Base-by-base conservation (phyloP, 2,797 vertebrate species). In the Neoniphon sammara region DNA sequence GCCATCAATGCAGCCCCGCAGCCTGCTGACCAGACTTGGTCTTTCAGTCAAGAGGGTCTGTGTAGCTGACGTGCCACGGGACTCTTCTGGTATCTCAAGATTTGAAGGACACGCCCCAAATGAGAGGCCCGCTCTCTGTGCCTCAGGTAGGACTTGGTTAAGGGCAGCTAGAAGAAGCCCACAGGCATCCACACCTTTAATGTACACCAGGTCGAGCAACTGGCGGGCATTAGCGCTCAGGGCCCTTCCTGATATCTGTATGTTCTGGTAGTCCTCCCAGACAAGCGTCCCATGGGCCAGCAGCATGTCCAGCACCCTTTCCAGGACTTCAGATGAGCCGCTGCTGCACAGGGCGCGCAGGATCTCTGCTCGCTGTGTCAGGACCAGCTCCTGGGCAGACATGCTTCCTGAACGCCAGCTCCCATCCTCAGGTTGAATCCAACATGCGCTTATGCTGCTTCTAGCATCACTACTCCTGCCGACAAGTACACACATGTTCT, bases 211-310 rank as follows among this genome's bases (percentile, higher is more conserved):
- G 75, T 97, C 95, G 3, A 97, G 91, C 68, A 97, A 83, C 39
- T 91, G 78, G 55, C 96, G 91, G 77, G 89, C 91, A 3, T 89
- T 91, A 54, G 78, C 62, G 15, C 88, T 89, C 23, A 96, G 85
- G 0, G 94, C 60, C 62, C 92, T 93, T 3, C 91, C 88, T 0
- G 77, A 77, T 6, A 92, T 75, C 20, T 85, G 87, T 20, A 95
- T 55, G 39, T 70, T 90, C 71, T 94, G 94, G 46, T 95, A 95
- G 39, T 97, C 96, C 75, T 97, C 96, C 94, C 95, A 95, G 50
- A 78, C 76, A n/a, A 97, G 90, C 46, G 89, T 84, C 0, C 90
- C 93, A 73, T 91, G 92, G 27, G 94, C 92, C 27, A 96, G 88
- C 21, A 97, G 91, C 75, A 93, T 83, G 82, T 97, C 96, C 81